Conservation (phyloP, 2,888 invertebrate genomes). For the Atethmia centrago region DNA sequence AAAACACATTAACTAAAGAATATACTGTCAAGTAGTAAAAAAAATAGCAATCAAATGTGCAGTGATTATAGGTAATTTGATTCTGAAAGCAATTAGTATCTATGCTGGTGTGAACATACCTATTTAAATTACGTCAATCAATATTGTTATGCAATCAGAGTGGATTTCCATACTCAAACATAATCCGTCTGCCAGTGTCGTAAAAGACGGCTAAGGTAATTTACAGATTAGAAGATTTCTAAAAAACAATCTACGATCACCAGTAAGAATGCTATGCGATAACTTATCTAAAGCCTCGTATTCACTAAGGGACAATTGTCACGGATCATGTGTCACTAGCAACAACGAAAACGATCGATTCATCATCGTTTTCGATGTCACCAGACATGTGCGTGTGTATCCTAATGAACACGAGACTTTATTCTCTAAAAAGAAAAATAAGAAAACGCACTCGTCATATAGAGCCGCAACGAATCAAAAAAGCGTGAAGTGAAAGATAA, state of each 20-base stretch:
- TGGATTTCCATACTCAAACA: background rate
- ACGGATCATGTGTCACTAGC: background rate
- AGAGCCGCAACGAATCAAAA: constrained; percentile 13
- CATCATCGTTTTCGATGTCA: background rate
- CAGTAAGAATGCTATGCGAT: background rate
- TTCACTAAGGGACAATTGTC: background rate
- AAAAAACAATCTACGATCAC: background rate
- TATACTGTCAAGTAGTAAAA: background rate
- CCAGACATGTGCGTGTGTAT: too few relatives aligned
- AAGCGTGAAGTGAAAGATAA: constrained; percentile 25
- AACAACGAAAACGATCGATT: background rate
- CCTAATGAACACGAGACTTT: background rate
- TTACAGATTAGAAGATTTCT: background rate
- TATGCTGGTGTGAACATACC: background rate
- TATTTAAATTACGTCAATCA: constrained; percentile 2
- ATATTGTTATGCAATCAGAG: background rate
- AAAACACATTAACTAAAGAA: background rate
- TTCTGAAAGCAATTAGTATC: constrained; percentile 10
- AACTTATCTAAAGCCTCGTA: background rate
- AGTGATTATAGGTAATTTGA: constrained; percentile 18
- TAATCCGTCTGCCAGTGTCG: background rate
- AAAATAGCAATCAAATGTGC: background rate
- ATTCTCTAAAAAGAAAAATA: background rate
- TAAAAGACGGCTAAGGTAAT: background rate
- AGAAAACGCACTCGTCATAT: background rate